Conservation (phyloP, 2,888 invertebrate genomes). For the Pristionchus mayeri region DNA sequence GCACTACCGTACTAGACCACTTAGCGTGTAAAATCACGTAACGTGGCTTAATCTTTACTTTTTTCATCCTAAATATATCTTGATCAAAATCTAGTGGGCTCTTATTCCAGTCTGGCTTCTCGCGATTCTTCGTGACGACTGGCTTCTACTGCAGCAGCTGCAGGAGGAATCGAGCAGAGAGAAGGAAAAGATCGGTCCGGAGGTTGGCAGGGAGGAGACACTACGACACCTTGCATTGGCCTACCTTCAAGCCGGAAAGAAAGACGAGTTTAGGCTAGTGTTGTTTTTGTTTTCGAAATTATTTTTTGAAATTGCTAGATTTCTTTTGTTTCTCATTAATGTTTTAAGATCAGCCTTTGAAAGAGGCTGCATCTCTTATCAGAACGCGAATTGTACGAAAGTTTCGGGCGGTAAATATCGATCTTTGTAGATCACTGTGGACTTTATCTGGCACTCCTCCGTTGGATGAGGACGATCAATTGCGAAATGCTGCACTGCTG, state of each 20-base stretch:
- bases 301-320: too few species aligned
- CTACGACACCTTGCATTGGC: neutral
- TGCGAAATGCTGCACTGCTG: neutral
- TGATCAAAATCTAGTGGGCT: too few species aligned
- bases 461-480: neutral
- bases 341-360: too few species aligned
- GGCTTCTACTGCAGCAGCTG: constrained; percentile 5
- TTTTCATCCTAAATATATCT: neutral
- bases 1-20: too few species aligned
- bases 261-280: neutral
- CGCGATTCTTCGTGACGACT: neutral
- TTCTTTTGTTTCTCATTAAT: too few species aligned
- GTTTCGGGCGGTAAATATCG: neutral
- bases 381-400: too few species aligned
- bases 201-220: neutral
- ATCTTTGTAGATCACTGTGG: neutral
- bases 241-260: neutral
- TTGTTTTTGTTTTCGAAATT: neutral
- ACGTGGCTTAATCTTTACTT: too few species aligned
- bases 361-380: too few species aligned
- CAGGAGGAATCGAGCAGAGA: neutral
- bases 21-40: too few species aligned
- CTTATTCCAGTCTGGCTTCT: constrained; percentile 1
- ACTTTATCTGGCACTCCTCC: neutral
- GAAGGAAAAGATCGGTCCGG: neutral